Percentiles rank a stretch among this genome's conserved stretches.
Conservation (phyloP, 2,797 vertebrate genomes). For the Protonibea diacanthus region DNA sequence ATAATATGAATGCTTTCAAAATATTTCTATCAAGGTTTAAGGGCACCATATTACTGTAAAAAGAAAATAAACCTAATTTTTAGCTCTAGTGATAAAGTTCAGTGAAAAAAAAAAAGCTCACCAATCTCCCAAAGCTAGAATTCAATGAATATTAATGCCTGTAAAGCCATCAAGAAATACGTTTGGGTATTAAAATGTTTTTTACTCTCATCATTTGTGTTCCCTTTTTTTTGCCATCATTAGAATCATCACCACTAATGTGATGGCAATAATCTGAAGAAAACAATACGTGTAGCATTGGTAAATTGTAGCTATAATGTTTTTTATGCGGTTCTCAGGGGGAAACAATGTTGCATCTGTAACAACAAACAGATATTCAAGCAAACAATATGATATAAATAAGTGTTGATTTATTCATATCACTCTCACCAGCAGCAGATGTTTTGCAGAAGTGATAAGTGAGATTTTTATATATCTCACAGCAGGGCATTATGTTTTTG, state of each 20-base stretch:
- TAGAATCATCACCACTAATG: conserved; percentile 47
- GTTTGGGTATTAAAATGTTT: conserved; percentile 32
- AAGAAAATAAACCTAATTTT: background rate
- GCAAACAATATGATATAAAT: conserved; percentile 43
- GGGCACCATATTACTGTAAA: background rate
- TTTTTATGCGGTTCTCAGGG: conserved; percentile 47
- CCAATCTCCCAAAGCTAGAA: conserved; percentile 15
- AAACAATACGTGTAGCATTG: conserved; percentile 25
- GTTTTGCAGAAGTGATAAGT: conserved; percentile 44
- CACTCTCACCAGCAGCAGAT: conserved; percentile 37
- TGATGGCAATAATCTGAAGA: conserved; percentile 45
- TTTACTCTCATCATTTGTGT: conserved; percentile 29
- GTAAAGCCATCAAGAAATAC: conserved; percentile 38
- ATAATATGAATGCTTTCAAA: background rate
- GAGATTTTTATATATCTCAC: conserved; percentile 47
- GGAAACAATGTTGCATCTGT: conserved; percentile 51
- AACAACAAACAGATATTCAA: conserved; percentile 53
- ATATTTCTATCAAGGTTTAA: background rate
- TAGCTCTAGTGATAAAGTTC: background rate
- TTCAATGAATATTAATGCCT: conserved; percentile 26
- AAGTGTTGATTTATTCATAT: conserved; percentile 58
- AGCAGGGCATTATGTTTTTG: conserved; percentile 41
- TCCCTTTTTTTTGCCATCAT: conserved; percentile 34
- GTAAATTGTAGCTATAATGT: conserved; percentile 50
- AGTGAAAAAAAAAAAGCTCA: conserved; percentile 2